Percentiles rank a stretch among this genome's conserved stretches.
Conservation (phyloP, 2,797 vertebrate species). For the Acanthis flammea region DNA sequence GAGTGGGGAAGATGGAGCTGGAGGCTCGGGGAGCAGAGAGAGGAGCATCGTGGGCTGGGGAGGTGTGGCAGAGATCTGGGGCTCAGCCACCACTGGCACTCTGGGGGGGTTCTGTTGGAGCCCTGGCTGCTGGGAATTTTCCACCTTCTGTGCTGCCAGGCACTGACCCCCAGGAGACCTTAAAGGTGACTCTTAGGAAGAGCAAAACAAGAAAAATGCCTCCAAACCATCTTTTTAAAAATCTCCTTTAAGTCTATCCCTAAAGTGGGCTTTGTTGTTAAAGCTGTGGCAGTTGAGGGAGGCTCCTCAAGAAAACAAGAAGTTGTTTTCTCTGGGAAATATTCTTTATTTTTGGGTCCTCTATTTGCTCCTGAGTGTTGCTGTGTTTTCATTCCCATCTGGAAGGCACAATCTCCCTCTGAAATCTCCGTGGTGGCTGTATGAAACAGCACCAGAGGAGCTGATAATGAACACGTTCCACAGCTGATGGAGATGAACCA, state of each 20-base stretch:
- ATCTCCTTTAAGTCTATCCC: neutral
- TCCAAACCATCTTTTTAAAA: neutral
- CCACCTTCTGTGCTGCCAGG: neutral
- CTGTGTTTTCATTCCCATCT: conserved; percentile 10
- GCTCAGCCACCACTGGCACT: neutral
- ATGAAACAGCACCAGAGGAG: neutral
- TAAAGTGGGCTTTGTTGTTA: neutral
- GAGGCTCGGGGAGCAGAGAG: neutral
- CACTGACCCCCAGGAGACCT: neutral
- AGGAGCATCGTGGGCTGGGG: neutral
- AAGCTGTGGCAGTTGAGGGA: conserved; percentile 3
- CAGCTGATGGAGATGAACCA: neutral
- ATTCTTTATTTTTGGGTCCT: neutral
- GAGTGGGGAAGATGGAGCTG: neutral
- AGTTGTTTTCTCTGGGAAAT: conserved; percentile 28
- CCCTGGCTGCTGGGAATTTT: neutral
- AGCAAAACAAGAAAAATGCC: neutral
- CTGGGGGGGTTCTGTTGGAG: neutral
- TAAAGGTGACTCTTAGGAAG: too few species aligned
- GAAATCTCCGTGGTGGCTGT: neutral
- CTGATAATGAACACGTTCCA: neutral
- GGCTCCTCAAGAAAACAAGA: conserved; percentile 23
- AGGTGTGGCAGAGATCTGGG: neutral
- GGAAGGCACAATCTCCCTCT: neutral
- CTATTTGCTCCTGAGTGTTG: conserved; percentile 12